These are phyloP conservation scores for Onthophagus taurus DNA, from an alignment of 1,140 invertebrate species.

Conservation along the genomic window DNA sequence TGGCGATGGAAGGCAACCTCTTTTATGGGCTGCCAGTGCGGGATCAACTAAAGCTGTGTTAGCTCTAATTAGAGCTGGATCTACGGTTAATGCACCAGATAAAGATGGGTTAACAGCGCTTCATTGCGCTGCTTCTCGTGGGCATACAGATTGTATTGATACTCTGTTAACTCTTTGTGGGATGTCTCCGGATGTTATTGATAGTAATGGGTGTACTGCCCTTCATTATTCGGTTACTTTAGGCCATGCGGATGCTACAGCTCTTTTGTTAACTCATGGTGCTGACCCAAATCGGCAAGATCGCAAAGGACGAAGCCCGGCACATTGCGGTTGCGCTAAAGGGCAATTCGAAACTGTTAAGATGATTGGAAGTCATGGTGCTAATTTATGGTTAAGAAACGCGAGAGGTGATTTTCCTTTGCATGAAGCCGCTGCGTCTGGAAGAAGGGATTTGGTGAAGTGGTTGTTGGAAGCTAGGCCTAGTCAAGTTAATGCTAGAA, in stretches of 20 bases:
- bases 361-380: conserved; percentile 66
- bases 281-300: conserved; percentile 89
- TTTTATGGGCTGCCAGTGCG: conserved; percentile 94
- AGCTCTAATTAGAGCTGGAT: conserved; percentile 75
- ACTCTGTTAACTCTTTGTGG: conserved; percentile 82
- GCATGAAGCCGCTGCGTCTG: conserved; percentile 90
- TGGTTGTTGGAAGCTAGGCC: conserved; percentile 79
- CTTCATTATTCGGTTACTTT: conserved; percentile 93
- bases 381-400: conserved; percentile 88
- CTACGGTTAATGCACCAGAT: conserved; percentile 66
- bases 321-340: conserved; percentile 87
- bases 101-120: conserved; percentile 80
- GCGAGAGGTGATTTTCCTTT: conserved; percentile 82
- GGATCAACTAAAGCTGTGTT: conserved; percentile 87
- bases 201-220: conserved; percentile 89
- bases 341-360: conserved; percentile 82
- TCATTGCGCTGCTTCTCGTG: conserved; percentile 92
- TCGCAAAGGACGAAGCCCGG: conserved; percentile 73
- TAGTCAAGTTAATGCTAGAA: conserved; percentile 77
- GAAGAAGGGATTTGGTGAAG: conserved; percentile 73
- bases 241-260: conserved; percentile 85
- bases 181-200: conserved; percentile 73
- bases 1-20: conserved; percentile 82
- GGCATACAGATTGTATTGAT: conserved; percentile 88
- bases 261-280: conserved; percentile 76